These are phyloP conservation scores for Ficedula albicollis DNA, from an alignment of 2,797 vertebrate genomes.

Conservation along the genomic window DNA sequence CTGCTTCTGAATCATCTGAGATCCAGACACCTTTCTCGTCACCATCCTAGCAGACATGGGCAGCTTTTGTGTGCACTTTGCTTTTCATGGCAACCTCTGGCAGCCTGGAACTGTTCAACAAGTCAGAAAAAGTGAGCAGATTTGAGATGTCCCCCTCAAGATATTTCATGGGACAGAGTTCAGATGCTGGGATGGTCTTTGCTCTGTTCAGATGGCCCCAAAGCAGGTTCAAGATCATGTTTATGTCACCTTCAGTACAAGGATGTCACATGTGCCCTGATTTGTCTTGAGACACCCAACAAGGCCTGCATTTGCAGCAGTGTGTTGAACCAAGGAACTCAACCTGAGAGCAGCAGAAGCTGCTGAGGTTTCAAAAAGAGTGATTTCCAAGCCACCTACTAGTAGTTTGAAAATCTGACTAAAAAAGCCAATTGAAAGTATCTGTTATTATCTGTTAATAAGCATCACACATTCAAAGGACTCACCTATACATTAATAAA, in stretches of 20 bases:
- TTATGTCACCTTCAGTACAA: neutral
- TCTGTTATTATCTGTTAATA: neutral
- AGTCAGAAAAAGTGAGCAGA: neutral
- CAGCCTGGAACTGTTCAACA: neutral
- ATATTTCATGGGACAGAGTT: rapidly evolving
- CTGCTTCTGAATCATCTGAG: slow-evolving; percentile 46
- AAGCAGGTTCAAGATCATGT: neutral
- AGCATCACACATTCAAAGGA: neutral
- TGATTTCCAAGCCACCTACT: neutral
- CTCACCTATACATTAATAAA: neutral
- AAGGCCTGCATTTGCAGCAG: neutral
- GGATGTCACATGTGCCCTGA: neutral
- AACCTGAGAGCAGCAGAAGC: neutral
- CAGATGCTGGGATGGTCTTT: neutral
- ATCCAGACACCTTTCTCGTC: neutral
- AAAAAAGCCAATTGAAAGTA: neutral
- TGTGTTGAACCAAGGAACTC: neutral
- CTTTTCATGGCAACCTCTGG: neutral
- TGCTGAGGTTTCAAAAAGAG: neutral
- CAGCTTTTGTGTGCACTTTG: neutral
- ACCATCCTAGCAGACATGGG: neutral
- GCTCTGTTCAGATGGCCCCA: neutral
- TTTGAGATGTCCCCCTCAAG: neutral
- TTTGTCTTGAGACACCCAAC: rapidly evolving
- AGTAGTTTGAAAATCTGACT: neutral